Evolutionary conservation across 2,888 invertebrate species (phyloP), one percentile per base, ranked within the genome.

Genomic region (Trachelus iudaicus): DNA sequence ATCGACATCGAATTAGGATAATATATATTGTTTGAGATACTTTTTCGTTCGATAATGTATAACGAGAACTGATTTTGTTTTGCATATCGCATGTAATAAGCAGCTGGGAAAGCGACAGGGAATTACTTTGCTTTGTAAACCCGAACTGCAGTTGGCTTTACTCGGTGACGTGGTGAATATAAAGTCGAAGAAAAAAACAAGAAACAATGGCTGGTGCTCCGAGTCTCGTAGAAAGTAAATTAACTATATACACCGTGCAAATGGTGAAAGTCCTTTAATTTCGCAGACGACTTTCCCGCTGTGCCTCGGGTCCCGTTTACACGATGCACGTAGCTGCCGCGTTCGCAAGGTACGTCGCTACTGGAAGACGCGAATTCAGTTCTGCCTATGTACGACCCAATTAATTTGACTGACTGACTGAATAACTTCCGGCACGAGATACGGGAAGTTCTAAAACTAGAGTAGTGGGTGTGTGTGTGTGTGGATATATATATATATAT

Each of bases 1-100:
- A 89, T 88, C 89, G 90, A 89, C 90, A 87, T 87, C 87, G 81
- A 90, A 88, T 84, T 88, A 88, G 90, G 88, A 90, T 90, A 90
- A 88, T 87, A 81, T 12, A 35, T 12, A 35, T 35, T 84, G 83
- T 84, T 80, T 77, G 74, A 79, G 80, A 76, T 15, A 15, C 9
- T 56, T 56, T 56, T 23, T 9, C 56, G 23, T 56, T 15, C 9
- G 15, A 23, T 9, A 56, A 40, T 23, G 15, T 23, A 9, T 40
- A 23, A 56, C 23, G 23, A 56, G 0, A 23, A 4, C 15, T 15
- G 9, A 6, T 23, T 23, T 40, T 15, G 13, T 37, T 15, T 1
- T 15, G 40, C 0, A 2, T 23, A 6, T 56, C 6, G 6, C 9
- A 1, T 9, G 1, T 56, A 56, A 56, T 56, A 23, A 23, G 56